Conservation (phyloP, 2,797 vertebrate genomes). For the Pampus argenteus region DNA sequence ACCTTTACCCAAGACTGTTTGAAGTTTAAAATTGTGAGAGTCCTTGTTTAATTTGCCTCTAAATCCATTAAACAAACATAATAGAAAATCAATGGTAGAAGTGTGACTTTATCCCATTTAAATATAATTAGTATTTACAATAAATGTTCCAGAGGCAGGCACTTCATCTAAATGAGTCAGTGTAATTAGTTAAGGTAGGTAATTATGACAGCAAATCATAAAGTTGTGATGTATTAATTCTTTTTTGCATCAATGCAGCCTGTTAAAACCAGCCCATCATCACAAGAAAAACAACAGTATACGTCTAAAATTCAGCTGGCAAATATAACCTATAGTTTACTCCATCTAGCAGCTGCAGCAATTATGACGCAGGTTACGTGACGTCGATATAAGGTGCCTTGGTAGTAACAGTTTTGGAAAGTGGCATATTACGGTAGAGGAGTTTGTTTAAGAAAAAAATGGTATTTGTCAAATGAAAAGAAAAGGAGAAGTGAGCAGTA, state of each 20-base stretch:
- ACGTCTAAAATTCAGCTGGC: no score
- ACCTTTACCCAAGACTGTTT: background rate
- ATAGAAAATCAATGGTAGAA: background rate
- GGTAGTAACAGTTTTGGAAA: no score
- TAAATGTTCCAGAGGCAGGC: conserved; percentile 8
- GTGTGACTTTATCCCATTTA: conserved; percentile 5
- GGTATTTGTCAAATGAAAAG: background rate
- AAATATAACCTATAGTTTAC: no score
- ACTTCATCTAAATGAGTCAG: conserved; percentile 19
- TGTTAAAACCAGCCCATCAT: no score
- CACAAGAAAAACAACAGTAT: no score
- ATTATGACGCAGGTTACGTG: no score
- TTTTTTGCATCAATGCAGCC: background rate
- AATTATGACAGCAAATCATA: conserved; percentile 39
- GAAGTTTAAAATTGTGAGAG: conserved; percentile 10
- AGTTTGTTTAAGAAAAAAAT: background rate
- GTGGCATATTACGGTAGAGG: no score
- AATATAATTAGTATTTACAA: conserved; percentile 43
- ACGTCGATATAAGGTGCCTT: no score
- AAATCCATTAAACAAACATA: conserved; percentile 17
- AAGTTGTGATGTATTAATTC: conserved; percentile 21
- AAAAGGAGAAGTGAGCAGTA: background rate
- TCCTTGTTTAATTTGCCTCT: conserved; percentile 6
- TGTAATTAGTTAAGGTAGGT: conserved; percentile 43
- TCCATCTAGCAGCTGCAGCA: no score